These are phyloP conservation scores for Sitodiplosis mosellana DNA, from an alignment of 1,140 invertebrate genomes.

Conservation along the genomic window DNA sequence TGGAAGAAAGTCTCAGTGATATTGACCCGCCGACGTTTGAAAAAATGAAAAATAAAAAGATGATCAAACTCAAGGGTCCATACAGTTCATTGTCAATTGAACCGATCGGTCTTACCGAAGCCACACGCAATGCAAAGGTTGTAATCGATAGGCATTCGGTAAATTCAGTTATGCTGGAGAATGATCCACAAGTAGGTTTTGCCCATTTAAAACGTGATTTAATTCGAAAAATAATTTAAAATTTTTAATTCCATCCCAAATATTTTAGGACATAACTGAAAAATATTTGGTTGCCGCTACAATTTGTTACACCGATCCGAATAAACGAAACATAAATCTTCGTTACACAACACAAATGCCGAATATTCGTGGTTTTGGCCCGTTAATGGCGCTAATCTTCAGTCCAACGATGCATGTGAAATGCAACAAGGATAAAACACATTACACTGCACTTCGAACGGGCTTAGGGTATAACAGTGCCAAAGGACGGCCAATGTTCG, in stretches of 20 bases:
- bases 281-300: conserved; percentile 51
- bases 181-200: conserved; percentile 49
- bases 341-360: conserved; percentile 77
- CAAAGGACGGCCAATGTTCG: conserved; percentile 36
- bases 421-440: conserved; percentile 31
- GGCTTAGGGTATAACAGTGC: conserved; percentile 50
- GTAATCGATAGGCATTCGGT: conserved; percentile 55
- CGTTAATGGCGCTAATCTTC: conserved; percentile 60
- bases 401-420: conserved; percentile 59
- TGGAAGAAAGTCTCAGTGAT: no score
- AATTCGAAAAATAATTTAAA: not conserved
- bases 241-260: not conserved
- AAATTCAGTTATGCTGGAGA: conserved; percentile 69
- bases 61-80: conserved; percentile 24
- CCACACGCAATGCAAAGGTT: conserved; percentile 33
- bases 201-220: not conserved
- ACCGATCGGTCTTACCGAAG: conserved; percentile 35
- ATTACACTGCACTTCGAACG: conserved; percentile 59
- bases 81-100: conserved; percentile 57
- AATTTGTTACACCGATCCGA: conserved; percentile 29
- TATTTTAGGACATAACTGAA: not conserved
- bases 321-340: conserved; percentile 32
- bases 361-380: conserved; percentile 57
- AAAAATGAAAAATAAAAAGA: no score
- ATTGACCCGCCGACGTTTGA: no score